phyloP scores from a whole-genome alignment of 2,113 vertebrate genomes.

The Eidolon helvum region DNA sequence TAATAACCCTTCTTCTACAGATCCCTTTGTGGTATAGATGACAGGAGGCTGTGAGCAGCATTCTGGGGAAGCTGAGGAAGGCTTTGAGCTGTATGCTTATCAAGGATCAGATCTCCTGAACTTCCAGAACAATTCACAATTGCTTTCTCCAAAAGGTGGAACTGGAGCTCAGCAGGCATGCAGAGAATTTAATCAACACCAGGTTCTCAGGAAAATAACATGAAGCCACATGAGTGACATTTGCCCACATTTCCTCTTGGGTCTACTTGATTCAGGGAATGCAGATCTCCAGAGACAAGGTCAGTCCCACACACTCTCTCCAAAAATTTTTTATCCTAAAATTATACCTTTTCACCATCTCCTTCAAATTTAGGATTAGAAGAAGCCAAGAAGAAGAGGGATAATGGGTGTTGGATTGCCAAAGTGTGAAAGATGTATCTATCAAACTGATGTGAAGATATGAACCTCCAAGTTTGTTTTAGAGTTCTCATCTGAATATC shows the following conservation, averaged over 20 bases:
- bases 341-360: neutral
- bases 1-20: neutral
- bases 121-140: neutral
- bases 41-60: neutral
- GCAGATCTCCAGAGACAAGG: neutral
- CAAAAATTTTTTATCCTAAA: neutral
- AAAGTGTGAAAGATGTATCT: neutral
- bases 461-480: neutral
- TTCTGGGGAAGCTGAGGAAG: rapidly evolving
- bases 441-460: neutral
- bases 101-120: neutral
- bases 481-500: neutral
- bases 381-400: neutral
- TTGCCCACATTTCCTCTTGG: neutral
- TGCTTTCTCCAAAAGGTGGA: neutral
- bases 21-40: neutral
- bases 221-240: rapidly evolving
- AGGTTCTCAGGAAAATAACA: rapidly evolving
- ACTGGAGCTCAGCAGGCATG: rapidly evolving
- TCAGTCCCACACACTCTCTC: neutral
- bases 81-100: rapidly evolving
- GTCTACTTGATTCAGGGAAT: neutral
- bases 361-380: neutral
- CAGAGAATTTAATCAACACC: rapidly evolving
- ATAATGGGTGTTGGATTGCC: neutral